phyloP scores from a whole-genome alignment of 1,140 invertebrate species.

The Musca vetustissima region DNA sequence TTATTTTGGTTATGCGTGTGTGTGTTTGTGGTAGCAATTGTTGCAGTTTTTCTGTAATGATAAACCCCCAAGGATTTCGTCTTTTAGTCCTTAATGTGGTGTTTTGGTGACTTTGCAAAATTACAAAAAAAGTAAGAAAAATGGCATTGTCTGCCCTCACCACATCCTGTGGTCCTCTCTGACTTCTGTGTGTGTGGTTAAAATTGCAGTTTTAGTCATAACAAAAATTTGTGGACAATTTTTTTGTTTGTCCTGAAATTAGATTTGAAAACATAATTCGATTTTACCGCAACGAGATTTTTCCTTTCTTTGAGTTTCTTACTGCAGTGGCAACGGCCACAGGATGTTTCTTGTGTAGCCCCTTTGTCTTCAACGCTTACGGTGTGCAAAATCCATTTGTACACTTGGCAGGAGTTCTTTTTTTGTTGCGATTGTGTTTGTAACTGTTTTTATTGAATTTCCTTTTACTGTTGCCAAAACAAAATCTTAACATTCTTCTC shows the following conservation, averaged over 20 bases:
- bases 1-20: no score
- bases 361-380: no score
- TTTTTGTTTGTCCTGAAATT: neutral
- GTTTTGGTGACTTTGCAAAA: no score
- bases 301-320: neutral
- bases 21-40: no score
- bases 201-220: no score
- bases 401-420: constrained; percentile 3
- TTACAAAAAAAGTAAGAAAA: no score
- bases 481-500: neutral
- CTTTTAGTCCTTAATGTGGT: no score
- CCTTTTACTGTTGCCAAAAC: no score
- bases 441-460: neutral
- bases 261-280: neutral
- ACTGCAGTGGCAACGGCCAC: constrained; percentile 5
- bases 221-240: no score
- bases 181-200: constrained; percentile 5
- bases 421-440: neutral
- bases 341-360: neutral
- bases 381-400: constrained; percentile 11
- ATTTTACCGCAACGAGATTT: neutral
- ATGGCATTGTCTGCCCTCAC: no score
- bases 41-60: no score
- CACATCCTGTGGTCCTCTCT: constrained; percentile 1
- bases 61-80: no score